Base-by-base conservation (phyloP, 2,888 invertebrate genomes). In the Pheosia tremula region DNA sequence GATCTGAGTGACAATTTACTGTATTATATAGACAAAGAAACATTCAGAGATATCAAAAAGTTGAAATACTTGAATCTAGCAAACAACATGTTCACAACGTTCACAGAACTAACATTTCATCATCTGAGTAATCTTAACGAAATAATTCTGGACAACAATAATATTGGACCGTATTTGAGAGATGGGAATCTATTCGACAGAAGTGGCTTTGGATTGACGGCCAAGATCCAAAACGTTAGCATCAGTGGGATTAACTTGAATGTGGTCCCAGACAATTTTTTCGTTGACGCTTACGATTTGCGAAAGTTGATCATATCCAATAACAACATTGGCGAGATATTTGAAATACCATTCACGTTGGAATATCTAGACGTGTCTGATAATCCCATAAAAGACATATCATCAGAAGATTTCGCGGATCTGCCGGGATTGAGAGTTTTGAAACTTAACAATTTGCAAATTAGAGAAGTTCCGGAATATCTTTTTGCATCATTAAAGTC, bases 361-460 rank as follows among this genome's bases (percentile, higher is more conserved):
- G 90, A 95, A 75, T 93, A 94, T 64, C 84, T 96, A 24, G 96
- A 96, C 81, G 72, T 96, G 11, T 96, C 96, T 0, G 94, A 94
- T 55, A 96, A 95, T 59, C 91, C 94, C 8, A 91, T 96, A 4
- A 72, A 78, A 0, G 86, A 86, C 24, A 81, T 96, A 39, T 86
- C 90, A 2, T 85, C 87, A 0, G 93, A 91, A 69, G 91, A 95
- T 72, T 92, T 95, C 56, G 73, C 81, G 0, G 90, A 94, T 62
- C 80, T 95, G 36, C 94, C 94, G 0, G 93, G 90, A 0, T 70
- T 96, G 52, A 94, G 90, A 69, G 86, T 87, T 0, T 79, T 96
- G 4, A 93, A 91, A 71, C 76, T 96, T 13, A 95, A 96, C 71
- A 90, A 95, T 72, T 87, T 96, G 80, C 76, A 84, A 59, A 89